These are phyloP conservation scores for Melitaea athalia DNA, from an alignment of 2,888 invertebrate species.

Conservation along the genomic window DNA sequence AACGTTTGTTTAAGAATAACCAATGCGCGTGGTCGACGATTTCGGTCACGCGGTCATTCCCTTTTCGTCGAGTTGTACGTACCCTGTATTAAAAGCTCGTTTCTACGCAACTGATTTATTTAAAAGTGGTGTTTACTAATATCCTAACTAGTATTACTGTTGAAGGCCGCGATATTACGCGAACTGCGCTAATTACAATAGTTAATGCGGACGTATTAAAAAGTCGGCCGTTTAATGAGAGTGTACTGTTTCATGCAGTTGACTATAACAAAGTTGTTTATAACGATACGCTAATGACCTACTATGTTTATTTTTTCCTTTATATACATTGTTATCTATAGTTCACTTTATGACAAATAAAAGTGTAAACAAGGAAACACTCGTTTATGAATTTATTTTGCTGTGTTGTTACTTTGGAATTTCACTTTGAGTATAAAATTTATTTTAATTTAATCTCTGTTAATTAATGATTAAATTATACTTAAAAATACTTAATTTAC, in stretches of 20 bases:
- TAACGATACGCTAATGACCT: slow-evolving; percentile 16
- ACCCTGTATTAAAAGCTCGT: background rate
- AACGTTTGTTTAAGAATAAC: background rate
- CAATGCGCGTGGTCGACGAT: background rate
- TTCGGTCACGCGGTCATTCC: slow-evolving; percentile 11
- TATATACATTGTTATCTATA: slow-evolving; percentile 1
- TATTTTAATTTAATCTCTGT: no score
- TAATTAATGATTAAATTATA: no score
- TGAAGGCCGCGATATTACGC: slow-evolving; percentile 63
- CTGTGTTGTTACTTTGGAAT: background rate
- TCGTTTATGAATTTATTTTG: background rate
- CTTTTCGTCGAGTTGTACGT: background rate
- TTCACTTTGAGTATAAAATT: background rate
- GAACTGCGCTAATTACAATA: slow-evolving; percentile 61
- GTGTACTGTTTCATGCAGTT: slow-evolving; percentile 46
- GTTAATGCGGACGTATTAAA: slow-evolving; percentile 72
- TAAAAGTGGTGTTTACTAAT: slow-evolving; percentile 49
- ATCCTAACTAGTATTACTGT: slow-evolving; percentile 27
- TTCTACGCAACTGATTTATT: slow-evolving; percentile 11
- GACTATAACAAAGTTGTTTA: slow-evolving; percentile 7
- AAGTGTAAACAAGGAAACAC: slow-evolving; percentile 1
- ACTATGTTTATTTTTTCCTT: slow-evolving; percentile 23
- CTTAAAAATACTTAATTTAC: no score
- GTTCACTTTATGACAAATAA: background rate
- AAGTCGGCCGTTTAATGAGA: slow-evolving; percentile 46